Evolutionary conservation across 1,140 invertebrate species (phyloP), one percentile per base, ranked within the genome.

Genomic region (Pogonognathellus flavescens): DNA sequence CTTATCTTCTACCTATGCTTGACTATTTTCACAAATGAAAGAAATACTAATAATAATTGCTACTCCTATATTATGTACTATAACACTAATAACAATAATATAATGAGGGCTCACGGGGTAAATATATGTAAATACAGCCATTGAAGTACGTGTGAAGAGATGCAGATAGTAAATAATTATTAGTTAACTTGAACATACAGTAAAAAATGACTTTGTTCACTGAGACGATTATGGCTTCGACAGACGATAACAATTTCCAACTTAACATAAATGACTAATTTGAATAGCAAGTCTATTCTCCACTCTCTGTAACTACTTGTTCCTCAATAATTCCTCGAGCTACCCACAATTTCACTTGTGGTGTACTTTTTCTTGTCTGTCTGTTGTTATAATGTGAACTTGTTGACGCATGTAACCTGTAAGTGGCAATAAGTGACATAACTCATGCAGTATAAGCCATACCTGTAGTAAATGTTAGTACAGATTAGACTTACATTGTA

Each of bases 231-330:
- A 76, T 41, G 70, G 70, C 25, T 76, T 76, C 70, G 70, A 76
- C 70, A 76, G 70, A 76, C 41, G 70, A 76, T 76, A 49, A 76
- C n/a, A 66, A 31, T 76, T 76, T 76, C 31, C 49, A 76, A 31
- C 66, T 41, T 76, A 49, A 76, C 70, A 76, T 76, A 76, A 76
- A 76, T 76, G 41, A 49, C 31, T 76, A 76, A 76, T 76, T 76
- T 76, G 41, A 76, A 76, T 76, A 31, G n/a, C 70, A 76, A 76
- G n/a, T n/a, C n/a, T n/a, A n/a, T n/a, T n/a, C 31, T 76, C 41
- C 70, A 76, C 41, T 22, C 66, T 22, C 66, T n/a, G n/a, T 76
- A 76, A 76, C 70, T 76, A 76, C 70, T 49, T 76, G 70, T 76
- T 76, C 70, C 41, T 31, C 49, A 76, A 76, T 76, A 76, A 76